phyloP scores from a whole-genome alignment of 2,797 vertebrate genomes.

The Stomatorhinus walkeri region DNA sequence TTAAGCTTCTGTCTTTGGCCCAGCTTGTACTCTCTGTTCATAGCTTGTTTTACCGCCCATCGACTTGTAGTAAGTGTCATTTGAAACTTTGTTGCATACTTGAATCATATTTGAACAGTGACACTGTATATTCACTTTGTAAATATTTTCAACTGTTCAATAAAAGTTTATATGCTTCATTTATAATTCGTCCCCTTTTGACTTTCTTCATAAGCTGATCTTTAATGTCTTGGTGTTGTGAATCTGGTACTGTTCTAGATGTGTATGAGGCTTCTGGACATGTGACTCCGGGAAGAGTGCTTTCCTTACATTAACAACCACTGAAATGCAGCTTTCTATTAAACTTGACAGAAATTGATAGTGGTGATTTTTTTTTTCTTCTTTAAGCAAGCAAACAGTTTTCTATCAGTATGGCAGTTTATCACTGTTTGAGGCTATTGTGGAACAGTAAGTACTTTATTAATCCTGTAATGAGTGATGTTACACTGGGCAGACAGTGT shows the following conservation, averaged over 20 bases:
- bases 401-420: not conserved
- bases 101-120: conserved; percentile 30
- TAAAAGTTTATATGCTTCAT: conserved; percentile 61
- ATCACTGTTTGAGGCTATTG: not conserved
- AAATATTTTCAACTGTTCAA: conserved; percentile 53
- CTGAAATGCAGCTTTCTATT: not conserved
- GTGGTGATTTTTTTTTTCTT: not conserved
- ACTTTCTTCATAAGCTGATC: not conserved
- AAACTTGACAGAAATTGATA: not conserved
- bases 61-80: not conserved
- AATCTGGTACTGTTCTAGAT: not conserved
- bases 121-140: conserved; percentile 43
- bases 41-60: not conserved
- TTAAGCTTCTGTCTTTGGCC: not conserved
- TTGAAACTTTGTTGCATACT: conserved; percentile 24
- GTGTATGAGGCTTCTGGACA: not conserved
- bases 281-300: not conserved
- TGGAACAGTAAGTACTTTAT: not conserved
- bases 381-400: not conserved
- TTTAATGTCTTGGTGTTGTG: not conserved
- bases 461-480: not conserved
- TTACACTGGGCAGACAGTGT: not conserved
- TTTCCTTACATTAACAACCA: not conserved
- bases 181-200: conserved; percentile 18
- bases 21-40: conserved; percentile 11